phyloP scores from a whole-genome alignment of 1,140 invertebrate genomes.

The Eupeodes corollae region DNA sequence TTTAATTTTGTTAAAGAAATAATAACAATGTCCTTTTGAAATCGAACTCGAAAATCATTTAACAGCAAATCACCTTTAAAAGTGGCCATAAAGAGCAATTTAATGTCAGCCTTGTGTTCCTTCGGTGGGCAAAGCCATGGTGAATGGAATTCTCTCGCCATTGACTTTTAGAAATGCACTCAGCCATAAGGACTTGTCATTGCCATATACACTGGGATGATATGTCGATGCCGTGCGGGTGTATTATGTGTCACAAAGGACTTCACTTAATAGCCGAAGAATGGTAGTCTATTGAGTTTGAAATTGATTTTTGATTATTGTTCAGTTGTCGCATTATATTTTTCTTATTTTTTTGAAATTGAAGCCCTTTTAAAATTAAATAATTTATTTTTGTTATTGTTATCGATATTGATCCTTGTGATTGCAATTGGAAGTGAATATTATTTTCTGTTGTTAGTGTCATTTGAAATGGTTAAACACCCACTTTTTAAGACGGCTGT shows the following conservation, averaged over 20 bases:
- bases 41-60: neutral
- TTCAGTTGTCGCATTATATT: neutral
- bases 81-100: constrained; percentile 1
- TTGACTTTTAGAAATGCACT: neutral
- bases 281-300: constrained; percentile 1
- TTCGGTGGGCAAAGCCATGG: too few relatives aligned
- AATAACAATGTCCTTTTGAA: neutral
- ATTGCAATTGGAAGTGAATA: too few relatives aligned
- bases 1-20: neutral
- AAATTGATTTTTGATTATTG: constrained; percentile 4
- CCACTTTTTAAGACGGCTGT: too few relatives aligned
- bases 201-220: neutral
- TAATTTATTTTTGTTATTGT: too few relatives aligned
- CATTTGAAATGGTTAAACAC: too few relatives aligned
- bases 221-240: too few relatives aligned
- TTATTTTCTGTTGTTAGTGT: too few relatives aligned
- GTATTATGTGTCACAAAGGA: neutral
- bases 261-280: constrained; percentile 1
- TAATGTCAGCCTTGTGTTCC: neutral
- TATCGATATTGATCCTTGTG: too few relatives aligned
- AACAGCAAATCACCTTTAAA: constrained; percentile 1
- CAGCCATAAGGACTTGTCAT: neutral
- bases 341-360: too few relatives aligned
- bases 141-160: too few relatives aligned
- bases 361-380: too few relatives aligned